Evolutionary conservation across 2,888 invertebrate species (phyloP).

Genomic region (Meteorus cinctellus): DNA sequence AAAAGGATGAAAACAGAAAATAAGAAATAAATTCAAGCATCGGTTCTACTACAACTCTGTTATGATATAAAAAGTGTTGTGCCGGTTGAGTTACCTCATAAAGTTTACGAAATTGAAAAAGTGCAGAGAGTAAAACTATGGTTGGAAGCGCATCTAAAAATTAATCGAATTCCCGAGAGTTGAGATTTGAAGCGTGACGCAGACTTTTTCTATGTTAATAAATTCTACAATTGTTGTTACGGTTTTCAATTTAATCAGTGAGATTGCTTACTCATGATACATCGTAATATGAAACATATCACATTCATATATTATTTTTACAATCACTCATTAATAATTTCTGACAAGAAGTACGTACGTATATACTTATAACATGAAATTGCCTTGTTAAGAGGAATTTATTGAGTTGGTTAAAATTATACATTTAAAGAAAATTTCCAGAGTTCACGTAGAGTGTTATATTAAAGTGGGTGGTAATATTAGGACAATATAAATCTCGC

Average conservation of each 20-base stretch:
- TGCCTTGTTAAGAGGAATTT: background rate
- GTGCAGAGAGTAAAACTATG: background rate
- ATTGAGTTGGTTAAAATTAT: background rate
- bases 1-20: background rate
- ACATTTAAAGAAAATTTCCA: slow-evolving; percentile 34
- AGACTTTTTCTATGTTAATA: background rate
- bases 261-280: background rate
- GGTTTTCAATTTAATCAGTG: slow-evolving; percentile 6
- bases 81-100: slow-evolving; percentile 10
- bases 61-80: slow-evolving; percentile 11
- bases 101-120: slow-evolving; percentile 20
- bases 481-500: slow-evolving; percentile 34
- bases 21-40: slow-evolving; percentile 7
- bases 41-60: background rate
- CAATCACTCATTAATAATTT: too few species aligned
- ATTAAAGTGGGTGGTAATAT: slow-evolving; percentile 40
- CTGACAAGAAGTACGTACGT: background rate
- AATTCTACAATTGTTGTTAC: background rate
- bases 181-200: slow-evolving; percentile 1
- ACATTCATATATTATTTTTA: background rate
- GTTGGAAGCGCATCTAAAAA: slow-evolving; percentile 21
- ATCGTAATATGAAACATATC: background rate
- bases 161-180: slow-evolving; percentile 19
- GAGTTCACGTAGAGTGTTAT: slow-evolving; percentile 18
- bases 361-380: background rate